These are phyloP conservation scores for Motacilla alba DNA, from an alignment of 2,113 vertebrate genomes.

Conservation along the genomic window DNA sequence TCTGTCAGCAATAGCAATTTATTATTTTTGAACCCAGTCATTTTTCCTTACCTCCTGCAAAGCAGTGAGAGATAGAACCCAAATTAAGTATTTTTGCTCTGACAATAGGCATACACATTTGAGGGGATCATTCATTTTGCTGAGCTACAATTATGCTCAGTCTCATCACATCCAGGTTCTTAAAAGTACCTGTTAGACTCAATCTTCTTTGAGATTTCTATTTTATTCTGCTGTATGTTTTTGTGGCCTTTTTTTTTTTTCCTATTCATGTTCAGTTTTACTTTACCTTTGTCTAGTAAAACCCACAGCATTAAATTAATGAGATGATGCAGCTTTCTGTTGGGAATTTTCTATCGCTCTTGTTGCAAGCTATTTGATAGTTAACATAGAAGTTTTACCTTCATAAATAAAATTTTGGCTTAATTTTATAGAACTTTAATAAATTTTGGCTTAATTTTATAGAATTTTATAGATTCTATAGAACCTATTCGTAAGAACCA, in stretches of 20 bases:
- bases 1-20: not conserved
- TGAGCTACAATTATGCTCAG: not conserved
- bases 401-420: not conserved
- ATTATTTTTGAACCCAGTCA: not conserved
- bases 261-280: not conserved
- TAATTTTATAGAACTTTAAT: not conserved
- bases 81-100: not conserved
- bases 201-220: not conserved
- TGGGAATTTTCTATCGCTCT: not conserved
- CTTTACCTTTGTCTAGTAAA: not conserved
- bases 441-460: not conserved
- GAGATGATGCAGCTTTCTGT: not conserved
- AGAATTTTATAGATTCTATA: not conserved
- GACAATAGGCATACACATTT: not conserved
- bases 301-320: not conserved
- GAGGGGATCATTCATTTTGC: not conserved
- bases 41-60: not conserved
- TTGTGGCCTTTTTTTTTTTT: rapidly evolving
- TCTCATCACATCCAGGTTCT: not conserved
- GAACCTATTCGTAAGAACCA: not conserved
- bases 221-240: not conserved
- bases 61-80: not conserved
- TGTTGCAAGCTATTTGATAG: not conserved
- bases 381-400: not conserved
- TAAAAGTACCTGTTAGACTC: not conserved